Conservation (phyloP, 2,888 invertebrate species). For the Yponomeuta sedellus region DNA sequence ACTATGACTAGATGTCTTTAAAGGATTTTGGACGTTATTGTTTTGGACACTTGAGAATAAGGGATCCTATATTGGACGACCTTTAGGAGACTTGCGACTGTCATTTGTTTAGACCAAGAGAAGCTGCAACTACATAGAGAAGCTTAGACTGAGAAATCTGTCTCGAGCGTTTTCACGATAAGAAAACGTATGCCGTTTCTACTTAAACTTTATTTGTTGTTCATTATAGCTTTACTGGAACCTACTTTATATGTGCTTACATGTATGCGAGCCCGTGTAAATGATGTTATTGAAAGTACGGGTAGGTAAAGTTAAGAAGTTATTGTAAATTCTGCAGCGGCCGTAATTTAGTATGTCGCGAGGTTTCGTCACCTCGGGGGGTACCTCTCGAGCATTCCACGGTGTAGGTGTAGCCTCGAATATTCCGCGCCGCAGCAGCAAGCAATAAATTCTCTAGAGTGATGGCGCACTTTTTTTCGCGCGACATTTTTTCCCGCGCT, state of each 20-base stretch:
- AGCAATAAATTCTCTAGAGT: conserved; percentile 68
- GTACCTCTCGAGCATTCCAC: conserved; percentile 52
- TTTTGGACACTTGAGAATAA: conserved; percentile 31
- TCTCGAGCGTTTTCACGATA: no score
- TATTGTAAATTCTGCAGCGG: conserved; percentile 19
- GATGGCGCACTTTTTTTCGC: conserved; percentile 66
- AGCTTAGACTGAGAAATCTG: no score
- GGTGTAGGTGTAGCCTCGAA: conserved; percentile 50
- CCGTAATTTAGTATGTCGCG: conserved; percentile 72
- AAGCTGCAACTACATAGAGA: no score
- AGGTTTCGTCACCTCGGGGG: conserved; percentile 73
- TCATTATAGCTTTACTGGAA: no score
- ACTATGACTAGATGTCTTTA: conserved; percentile 48
- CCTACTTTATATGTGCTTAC: no score
- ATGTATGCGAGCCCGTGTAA: no score
- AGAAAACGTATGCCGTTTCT: no score
- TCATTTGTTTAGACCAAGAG: no score
- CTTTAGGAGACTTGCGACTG: no score
- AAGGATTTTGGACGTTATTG: conserved; percentile 39
- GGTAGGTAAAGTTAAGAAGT: background rate
- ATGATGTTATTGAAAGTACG: no score
- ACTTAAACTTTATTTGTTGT: no score
- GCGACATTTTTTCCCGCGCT: conserved; percentile 76
- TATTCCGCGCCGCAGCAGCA: conserved; percentile 60
- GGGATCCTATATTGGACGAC: conserved; percentile 19